These are phyloP conservation scores for Limenitis arthemis DNA, from an alignment of 2,888 invertebrate genomes.

Conservation along the genomic window DNA sequence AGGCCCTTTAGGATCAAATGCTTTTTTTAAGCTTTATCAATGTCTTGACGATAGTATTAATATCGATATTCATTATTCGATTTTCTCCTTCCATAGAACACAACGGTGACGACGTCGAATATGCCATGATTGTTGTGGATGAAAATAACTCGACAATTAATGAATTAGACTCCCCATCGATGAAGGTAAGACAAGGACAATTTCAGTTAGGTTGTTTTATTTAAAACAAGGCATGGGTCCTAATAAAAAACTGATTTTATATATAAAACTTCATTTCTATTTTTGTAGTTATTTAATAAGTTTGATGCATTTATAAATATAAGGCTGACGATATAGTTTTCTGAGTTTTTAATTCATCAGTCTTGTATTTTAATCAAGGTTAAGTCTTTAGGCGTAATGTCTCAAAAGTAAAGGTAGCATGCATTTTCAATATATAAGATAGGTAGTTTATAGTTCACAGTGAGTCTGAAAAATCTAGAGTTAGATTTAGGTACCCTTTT, in stretches of 20 bases:
- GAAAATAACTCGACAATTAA: constrained; percentile 89
- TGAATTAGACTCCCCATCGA: constrained; percentile 87
- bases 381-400: constrained; percentile 3
- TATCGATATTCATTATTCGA: constrained; percentile 7
- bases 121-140: constrained; percentile 91
- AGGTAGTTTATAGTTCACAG: constrained; percentile 12
- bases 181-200: constrained; percentile 75
- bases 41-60: constrained; percentile 32
- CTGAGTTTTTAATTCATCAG: background rate
- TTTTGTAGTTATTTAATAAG: constrained; percentile 5
- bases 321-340: background rate
- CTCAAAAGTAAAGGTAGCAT: constrained; percentile 8
- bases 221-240: constrained; percentile 14
- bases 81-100: constrained; percentile 46
- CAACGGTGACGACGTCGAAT: constrained; percentile 85
- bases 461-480: background rate
- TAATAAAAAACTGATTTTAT: background rate
- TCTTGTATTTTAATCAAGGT: constrained; percentile 5
- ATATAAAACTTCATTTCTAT: background rate
- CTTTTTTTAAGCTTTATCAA: constrained; percentile 57
- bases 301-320: constrained; percentile 7
- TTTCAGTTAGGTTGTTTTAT: background rate
- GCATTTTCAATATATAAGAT: constrained; percentile 7
- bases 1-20: constrained; percentile 28
- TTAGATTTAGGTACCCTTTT: constrained; percentile 11